Evolutionary conservation across 2,797 vertebrate genomes (phyloP), one percentile per base, ranked within the genome.

Genomic region (Sciurus vulgaris): DNA sequence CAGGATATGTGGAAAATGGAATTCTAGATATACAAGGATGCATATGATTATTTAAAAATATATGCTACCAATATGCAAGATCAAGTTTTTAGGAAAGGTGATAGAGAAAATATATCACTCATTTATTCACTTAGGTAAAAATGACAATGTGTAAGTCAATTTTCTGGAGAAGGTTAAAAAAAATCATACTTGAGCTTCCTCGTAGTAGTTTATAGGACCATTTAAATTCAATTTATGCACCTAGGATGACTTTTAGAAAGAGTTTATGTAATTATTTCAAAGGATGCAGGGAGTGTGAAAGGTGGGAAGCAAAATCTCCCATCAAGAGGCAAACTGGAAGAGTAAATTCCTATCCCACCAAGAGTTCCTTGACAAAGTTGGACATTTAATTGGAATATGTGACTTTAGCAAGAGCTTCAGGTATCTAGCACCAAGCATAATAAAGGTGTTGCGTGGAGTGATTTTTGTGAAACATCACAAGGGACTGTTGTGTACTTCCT

Each of bases 41-140:
- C 22, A 28, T 76, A 41, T 33, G 15, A 59, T 77, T 93, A 47
- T 72, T 93, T 77, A 12, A 89, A 89, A 93, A 85, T 74, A 70
- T 22, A 61, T 33, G 18, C 12, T 72, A 74, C 44, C 7, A 49
- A 30, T 54, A 54, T 74, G 73, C 5, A 94, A 70, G 84, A 26
- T 44, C 20, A 38, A 17, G 8, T 38, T 92, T 90, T 83, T 83
- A 54, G 63, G 79, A 81, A 92, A 74, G n/a, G 41, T 20, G 38
- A 38, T 13, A 83, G 69, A 74, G 85, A 84, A 92, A 73, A 67
- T 20, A 7, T 15, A 41, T 38, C 33, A 18, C 20, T 56, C 14
- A 51, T 51, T 26, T 51, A 41, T 30, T 69, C 28, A 47, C 11
- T n/a, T 26, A n/a, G 73, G 41, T 61, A 49, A 44, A 65, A 78